These are phyloP conservation scores for Lycaena phlaeas DNA, from an alignment of 2,888 invertebrate species.

Conservation along the genomic window DNA sequence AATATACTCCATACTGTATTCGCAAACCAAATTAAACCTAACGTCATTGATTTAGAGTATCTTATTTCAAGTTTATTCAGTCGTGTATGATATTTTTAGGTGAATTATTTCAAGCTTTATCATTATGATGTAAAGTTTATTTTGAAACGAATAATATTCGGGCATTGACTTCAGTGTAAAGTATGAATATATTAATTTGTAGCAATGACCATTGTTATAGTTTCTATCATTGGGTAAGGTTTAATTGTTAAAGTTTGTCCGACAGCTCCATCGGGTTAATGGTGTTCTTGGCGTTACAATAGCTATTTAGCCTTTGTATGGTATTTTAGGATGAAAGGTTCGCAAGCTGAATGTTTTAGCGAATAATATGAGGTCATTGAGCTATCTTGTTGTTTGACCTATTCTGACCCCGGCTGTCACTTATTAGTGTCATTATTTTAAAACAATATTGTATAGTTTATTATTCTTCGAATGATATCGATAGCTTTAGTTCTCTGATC, in stretches of 20 bases:
- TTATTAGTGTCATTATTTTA: neutral
- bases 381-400: neutral
- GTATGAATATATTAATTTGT: conserved; percentile 66
- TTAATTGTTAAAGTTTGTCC: conserved; percentile 61
- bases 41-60: neutral
- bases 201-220: conserved; percentile 46
- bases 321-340: conserved; percentile 49
- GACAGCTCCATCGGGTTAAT: conserved; percentile 60
- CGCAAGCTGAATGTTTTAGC: conserved; percentile 16
- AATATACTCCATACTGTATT: conserved; percentile 18
- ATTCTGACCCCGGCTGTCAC: too few relatives aligned
- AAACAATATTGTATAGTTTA: neutral
- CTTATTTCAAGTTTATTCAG: neutral
- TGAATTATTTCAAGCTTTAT: conserved; percentile 1
- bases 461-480: too few relatives aligned
- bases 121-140: neutral
- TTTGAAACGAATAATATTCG: conserved; percentile 26
- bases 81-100: neutral
- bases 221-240: conserved; percentile 58
- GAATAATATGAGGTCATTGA: conserved; percentile 9
- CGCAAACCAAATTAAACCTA: conserved; percentile 9
- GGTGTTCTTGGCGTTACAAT: conserved; percentile 48
- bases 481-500: too few relatives aligned
- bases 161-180: conserved; percentile 41
- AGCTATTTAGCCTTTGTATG: conserved; percentile 52